Conservation (phyloP, 2,888 invertebrate species). For the Ophion ventricosus region DNA sequence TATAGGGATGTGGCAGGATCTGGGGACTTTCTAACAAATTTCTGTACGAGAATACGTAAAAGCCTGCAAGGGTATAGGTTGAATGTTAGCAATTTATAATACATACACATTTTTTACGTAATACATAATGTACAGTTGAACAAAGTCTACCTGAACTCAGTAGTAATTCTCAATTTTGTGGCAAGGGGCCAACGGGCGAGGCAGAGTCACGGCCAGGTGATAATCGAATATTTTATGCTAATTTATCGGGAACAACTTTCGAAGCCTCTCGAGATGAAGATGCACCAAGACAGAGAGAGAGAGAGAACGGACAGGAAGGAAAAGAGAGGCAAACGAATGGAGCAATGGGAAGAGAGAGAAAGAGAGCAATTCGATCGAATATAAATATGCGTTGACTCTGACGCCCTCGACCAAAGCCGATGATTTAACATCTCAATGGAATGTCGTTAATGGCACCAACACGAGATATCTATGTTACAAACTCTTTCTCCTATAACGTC, state of each 20-base stretch:
- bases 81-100: too few relatives aligned
- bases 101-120: too few relatives aligned
- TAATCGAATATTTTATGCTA: constrained; percentile 46
- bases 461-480: constrained; percentile 32
- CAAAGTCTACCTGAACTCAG: background rate
- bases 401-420: constrained; percentile 42
- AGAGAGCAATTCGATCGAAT: constrained; percentile 27
- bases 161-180: constrained; percentile 27
- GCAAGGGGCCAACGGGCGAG: constrained; percentile 32
- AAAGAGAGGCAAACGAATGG: background rate
- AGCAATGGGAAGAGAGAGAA: background rate
- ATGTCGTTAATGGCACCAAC: constrained; percentile 47
- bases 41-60: too few relatives aligned
- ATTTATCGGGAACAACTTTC: constrained; percentile 36
- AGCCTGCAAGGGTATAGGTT: too few relatives aligned
- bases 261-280: constrained; percentile 1
- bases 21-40: too few relatives aligned
- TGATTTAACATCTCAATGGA: constrained; percentile 52
- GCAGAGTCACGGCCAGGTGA: constrained; percentile 35
- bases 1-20: too few relatives aligned
- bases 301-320: background rate
- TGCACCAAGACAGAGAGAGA: background rate
- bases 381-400: constrained; percentile 34
- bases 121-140: background rate
- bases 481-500: constrained; percentile 10